phyloP scores from a whole-genome alignment of 2,888 invertebrate genomes.

The Drosophila atripex region DNA sequence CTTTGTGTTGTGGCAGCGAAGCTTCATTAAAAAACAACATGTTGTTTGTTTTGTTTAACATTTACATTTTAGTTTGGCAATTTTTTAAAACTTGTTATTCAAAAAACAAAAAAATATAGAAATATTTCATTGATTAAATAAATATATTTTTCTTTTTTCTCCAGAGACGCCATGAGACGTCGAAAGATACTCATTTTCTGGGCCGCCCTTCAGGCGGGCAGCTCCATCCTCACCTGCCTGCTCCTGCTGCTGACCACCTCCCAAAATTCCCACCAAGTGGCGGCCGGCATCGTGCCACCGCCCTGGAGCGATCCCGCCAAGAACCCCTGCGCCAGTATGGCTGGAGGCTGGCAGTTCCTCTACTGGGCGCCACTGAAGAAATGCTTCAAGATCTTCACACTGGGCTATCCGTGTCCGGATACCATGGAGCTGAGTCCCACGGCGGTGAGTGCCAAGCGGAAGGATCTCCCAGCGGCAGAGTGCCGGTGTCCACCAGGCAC shows the following conservation, averaged over 20 bases:
- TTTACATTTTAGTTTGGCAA: not conserved
- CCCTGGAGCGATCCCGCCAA: constrained; percentile 93
- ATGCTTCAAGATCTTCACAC: constrained; percentile 94
- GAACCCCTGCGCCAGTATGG: constrained; percentile 92
- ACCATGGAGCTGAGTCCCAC: constrained; percentile 92
- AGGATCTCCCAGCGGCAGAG: constrained; percentile 87
- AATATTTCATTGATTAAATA: not conserved
- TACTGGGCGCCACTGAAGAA: constrained; percentile 93
- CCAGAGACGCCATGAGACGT: constrained; percentile 67
- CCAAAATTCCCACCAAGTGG: constrained; percentile 45
- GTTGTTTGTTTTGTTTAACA: not conserved
- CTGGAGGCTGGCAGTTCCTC: constrained; percentile 93
- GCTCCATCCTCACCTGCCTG: constrained; percentile 65
- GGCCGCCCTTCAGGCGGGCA: constrained; percentile 73
- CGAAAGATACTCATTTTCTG: constrained; percentile 73
- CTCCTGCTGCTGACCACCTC: constrained; percentile 56
- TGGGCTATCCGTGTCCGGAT: constrained; percentile 92
- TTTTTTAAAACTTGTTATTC: not conserved
- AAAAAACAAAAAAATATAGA: not conserved
- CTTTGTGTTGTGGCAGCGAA: not conserved
- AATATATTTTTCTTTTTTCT: not conserved
- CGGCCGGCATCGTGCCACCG: constrained; percentile 88
- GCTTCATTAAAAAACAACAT: not conserved
- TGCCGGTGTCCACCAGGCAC: constrained; percentile 93
- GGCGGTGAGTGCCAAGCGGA: constrained; percentile 71